Base-by-base conservation (phyloP, 2,888 invertebrate genomes). In the Xanthia icteritia region DNA sequence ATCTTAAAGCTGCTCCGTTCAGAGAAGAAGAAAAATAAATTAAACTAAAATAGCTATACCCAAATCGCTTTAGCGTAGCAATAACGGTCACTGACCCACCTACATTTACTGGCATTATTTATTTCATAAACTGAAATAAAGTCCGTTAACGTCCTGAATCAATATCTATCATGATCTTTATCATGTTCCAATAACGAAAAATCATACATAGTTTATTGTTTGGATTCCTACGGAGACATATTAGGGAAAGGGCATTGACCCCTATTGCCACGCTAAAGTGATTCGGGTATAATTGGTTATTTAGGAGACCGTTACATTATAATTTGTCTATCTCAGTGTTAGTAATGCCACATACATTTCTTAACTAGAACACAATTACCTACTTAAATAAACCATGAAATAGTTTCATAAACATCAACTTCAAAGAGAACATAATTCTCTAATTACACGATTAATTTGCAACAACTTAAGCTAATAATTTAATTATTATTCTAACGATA, bases 381-480 rank as follows among this genome's bases (percentile, higher is more conserved):
- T 11, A 39, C 51, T 63, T 70, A 54, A 78, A 78, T 42, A 61
- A 63, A 54, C 61, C 27, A 39, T 39, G 6, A 39, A 39, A 39
- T 9, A 42, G 71, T 79, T 79, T 63, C 42, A 36, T 42, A 78
- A 81, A 45, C 60, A 79, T 51, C 42, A n/a, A 79, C 45, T 79
- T 73, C 74, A 79, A 79, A 65, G 60, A 20, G 64, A 65, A 69
- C 27, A 27, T 54, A 65, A 69, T 54, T 76, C 20, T 1, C 23
- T 48, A 56, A 76, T 82, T 60, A 76, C 42, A 69, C 36, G 54
- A 66, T 81, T 60, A 66, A 79, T 72, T 72, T 31, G 54, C 81
- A 15, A 65, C 60, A 42, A 58, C 66, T 51, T 66, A 45, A 68
- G 31, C 39, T 65, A 60, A 36, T 66, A 48, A 82, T 69, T 69